These are phyloP conservation scores for Diuraphis noxia DNA, from an alignment of 1,140 invertebrate genomes.

Conservation along the genomic window DNA sequence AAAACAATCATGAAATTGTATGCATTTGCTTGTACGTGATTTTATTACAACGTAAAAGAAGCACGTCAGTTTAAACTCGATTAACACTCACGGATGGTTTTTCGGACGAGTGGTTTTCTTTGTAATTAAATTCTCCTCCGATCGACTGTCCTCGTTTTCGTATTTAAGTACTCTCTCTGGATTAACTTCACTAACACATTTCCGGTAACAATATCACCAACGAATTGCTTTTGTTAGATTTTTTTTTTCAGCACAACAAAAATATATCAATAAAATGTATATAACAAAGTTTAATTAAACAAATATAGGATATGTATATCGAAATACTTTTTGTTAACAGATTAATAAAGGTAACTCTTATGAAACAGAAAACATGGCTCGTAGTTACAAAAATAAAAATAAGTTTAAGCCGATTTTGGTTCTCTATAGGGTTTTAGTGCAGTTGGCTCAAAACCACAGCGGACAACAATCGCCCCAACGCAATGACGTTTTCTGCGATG, in stretches of 20 bases:
- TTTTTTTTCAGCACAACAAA: not conserved
- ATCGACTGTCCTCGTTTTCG: not conserved
- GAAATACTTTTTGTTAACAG: conserved; percentile 40
- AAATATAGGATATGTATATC: conserved; percentile 49
- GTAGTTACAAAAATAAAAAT: not conserved
- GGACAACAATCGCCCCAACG: conserved; percentile 90
- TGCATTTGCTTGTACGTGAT: not conserved
- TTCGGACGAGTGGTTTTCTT: not conserved
- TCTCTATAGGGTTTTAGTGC: not conserved
- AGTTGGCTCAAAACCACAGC: conserved; percentile 52
- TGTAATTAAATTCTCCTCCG: not conserved
- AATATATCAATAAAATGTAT: conserved; percentile 27
- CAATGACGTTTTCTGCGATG: conserved; percentile 91
- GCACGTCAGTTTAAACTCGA: not conserved
- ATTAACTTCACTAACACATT: not conserved
- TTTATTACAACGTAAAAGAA: not conserved
- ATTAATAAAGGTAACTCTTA: conserved; percentile 40
- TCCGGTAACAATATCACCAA: not conserved
- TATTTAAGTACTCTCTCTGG: not conserved
- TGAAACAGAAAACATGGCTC: conserved; percentile 28
- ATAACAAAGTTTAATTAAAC: conserved; percentile 47
- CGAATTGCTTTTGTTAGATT: not conserved
- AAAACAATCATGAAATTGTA: not conserved
- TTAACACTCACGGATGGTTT: not conserved
- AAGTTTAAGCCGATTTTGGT: not conserved